Evolutionary conservation across 2,888 invertebrate species (phyloP), one percentile per base, ranked within the genome.

Genomic region (Mayetiola destructor): DNA sequence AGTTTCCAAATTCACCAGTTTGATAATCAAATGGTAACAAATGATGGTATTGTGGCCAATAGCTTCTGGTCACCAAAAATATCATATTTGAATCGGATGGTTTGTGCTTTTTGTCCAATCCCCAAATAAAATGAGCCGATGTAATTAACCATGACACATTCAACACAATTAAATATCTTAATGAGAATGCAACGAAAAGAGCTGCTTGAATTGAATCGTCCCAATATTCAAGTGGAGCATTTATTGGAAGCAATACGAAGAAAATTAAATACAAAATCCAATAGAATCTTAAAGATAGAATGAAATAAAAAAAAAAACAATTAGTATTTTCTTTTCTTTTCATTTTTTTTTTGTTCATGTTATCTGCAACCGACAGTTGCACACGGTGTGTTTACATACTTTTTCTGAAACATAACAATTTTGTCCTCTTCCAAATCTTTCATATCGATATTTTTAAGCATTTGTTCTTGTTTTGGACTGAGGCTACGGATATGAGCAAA

Each of bases 21-120:
- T 86, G 85, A 71, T 86, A 89, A 65, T 90, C 89, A 72, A 81
- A 80, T 0, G 88, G 85, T 21, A 85, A 68, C 21, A 86, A 66
- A 64, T 89, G 88, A 66, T 90, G 89, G 66, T 87, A 90, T 60
- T 84, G 82, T 0, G 82, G 80, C 89, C 89, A 89, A 66, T 83
- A 82, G 2, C 81, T 82, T 68, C 84, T 85, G 3, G 78, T 79
- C 4, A 88, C 68, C 55, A 89, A 69, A 68, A 89, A 89, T 9
- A 88, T 81, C 60, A 80, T 72, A 67, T 86, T 87, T 3, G 85
- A 82, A 63, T 88, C 85, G 42, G 66, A 69, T 57, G 69, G 76
- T 78, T 82, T 77, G 81, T 88, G 82, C 80, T 69, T 85, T 80
- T 64, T 81, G 77, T 59, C 79, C 14, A 87, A 74, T 23, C 84